Evolutionary conservation across 1,140 invertebrate genomes (phyloP).

Genomic region (Cataglyphis hispanica): DNA sequence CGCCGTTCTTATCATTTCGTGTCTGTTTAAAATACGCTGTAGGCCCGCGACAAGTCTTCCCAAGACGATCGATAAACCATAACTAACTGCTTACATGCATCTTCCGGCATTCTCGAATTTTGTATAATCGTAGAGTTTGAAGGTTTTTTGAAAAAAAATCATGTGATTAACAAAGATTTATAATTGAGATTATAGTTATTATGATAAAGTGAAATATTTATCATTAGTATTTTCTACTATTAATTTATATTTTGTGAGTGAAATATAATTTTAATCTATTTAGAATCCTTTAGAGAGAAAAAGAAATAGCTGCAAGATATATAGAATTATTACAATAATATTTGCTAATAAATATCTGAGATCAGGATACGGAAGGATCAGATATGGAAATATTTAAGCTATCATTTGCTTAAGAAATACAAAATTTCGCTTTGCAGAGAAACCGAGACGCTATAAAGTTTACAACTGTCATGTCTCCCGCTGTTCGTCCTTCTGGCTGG

Average conservation of each 20-base stretch:
- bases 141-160: not conserved
- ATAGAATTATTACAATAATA: not conserved
- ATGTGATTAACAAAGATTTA: not conserved
- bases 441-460: conserved; percentile 15
- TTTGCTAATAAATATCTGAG: not conserved
- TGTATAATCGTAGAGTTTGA: not conserved
- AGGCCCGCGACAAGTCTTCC: conserved; percentile 57
- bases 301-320: not conserved
- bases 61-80: conserved; percentile 46
- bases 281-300: not conserved
- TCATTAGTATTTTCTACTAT: not conserved
- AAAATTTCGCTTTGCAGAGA: conserved; percentile 17
- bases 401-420: not conserved
- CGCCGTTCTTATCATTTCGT: not conserved
- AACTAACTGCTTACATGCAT: conserved; percentile 10
- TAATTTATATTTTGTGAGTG: not conserved
- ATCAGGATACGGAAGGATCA: too few relatives aligned
- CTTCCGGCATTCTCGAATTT: conserved; percentile 22
- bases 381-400: conserved; percentile 6
- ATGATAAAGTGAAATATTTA: not conserved
- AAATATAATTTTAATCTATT: conserved; percentile 15
- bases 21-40: conserved; percentile 50
- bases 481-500: conserved; percentile 34
- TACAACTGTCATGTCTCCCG: conserved; percentile 11
- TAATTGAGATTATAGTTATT: not conserved